These are phyloP conservation scores for Ceratosolen solmsi DNA, from an alignment of 1,140 invertebrate genomes.

Conservation along the genomic window DNA sequence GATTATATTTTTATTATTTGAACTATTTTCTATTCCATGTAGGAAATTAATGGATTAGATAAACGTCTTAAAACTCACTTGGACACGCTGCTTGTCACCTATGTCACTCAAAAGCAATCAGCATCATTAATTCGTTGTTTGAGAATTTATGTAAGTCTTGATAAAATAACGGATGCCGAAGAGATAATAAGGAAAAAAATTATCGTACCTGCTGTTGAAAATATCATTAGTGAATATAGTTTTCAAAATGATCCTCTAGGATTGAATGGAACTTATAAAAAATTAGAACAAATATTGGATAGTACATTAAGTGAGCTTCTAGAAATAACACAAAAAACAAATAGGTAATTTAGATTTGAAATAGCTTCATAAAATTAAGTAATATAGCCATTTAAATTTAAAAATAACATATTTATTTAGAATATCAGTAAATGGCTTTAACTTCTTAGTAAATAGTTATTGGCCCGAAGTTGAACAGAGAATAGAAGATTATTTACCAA, in stretches of 20 bases:
- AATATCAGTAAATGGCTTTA: slow-evolving; percentile 80
- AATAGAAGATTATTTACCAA: slow-evolving; percentile 83
- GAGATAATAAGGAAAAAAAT: slow-evolving; percentile 81
- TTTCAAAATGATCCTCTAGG: slow-evolving; percentile 82
- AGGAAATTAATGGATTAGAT: slow-evolving; percentile 73
- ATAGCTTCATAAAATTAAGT: not conserved
- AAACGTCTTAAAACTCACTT: slow-evolving; percentile 75
- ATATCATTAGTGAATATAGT: slow-evolving; percentile 83
- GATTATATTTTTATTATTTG: not conserved
- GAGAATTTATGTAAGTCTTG: slow-evolving; percentile 79
- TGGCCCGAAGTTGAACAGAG: slow-evolving; percentile 90
- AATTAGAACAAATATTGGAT: slow-evolving; percentile 82
- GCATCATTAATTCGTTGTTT: slow-evolving; percentile 77
- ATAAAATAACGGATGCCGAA: slow-evolving; percentile 82
- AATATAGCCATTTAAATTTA: not conserved
- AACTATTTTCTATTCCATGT: slow-evolving; percentile 44
- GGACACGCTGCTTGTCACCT: slow-evolving; percentile 77
- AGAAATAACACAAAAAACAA: slow-evolving; percentile 76
- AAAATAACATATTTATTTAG: slow-evolving; percentile 57
- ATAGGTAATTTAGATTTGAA: slow-evolving; percentile 65
- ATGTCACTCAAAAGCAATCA: slow-evolving; percentile 75
- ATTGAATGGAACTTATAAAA: slow-evolving; percentile 83
- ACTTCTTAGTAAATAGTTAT: slow-evolving; percentile 90
- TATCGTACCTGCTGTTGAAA: slow-evolving; percentile 81
- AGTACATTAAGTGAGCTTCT: slow-evolving; percentile 77